These are phyloP conservation scores for Neopelma chrysocephalum DNA, from an alignment of 2,797 vertebrate genomes.

Conservation along the genomic window DNA sequence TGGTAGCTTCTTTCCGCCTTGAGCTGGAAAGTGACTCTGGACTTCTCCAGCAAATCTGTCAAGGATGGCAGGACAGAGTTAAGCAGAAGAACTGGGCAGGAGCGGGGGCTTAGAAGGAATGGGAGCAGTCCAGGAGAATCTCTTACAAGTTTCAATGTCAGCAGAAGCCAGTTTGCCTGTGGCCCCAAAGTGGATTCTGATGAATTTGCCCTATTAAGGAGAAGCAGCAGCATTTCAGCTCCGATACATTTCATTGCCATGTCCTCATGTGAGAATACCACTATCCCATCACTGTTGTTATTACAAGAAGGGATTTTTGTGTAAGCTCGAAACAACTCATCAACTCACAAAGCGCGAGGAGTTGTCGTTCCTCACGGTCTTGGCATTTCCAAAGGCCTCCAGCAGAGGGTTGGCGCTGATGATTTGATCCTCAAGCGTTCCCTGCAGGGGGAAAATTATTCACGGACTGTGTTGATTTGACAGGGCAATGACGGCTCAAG, in stretches of 20 bases:
- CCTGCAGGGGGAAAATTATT: background rate
- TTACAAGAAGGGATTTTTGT: no score
- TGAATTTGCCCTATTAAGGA: conserved; percentile 86
- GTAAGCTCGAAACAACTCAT: no score
- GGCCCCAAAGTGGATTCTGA: conserved; percentile 89
- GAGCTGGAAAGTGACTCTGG: conserved; percentile 84
- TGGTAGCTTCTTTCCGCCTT: conserved; percentile 88
- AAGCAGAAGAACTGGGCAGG: background rate
- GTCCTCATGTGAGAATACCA: no score
- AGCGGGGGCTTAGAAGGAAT: background rate
- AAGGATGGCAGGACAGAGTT: background rate
- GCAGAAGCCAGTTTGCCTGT: conserved; percentile 83
- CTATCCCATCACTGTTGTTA: no score
- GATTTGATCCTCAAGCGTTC: conserved; percentile 49
- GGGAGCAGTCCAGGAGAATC: background rate
- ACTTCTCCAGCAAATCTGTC: conserved; percentile 79
- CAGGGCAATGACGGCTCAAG: background rate
- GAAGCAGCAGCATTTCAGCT: no score
- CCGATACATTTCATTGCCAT: no score
- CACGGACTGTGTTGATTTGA: no score
- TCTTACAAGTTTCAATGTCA: conserved; percentile 83
- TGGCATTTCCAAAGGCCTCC: conserved; percentile 82
- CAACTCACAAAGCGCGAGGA: conserved; percentile 83
- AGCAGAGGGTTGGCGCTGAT: conserved; percentile 68
- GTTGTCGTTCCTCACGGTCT: conserved; percentile 83